Conservation (phyloP, 2,113 vertebrate genomes). For the Brachyistius frenatus region DNA sequence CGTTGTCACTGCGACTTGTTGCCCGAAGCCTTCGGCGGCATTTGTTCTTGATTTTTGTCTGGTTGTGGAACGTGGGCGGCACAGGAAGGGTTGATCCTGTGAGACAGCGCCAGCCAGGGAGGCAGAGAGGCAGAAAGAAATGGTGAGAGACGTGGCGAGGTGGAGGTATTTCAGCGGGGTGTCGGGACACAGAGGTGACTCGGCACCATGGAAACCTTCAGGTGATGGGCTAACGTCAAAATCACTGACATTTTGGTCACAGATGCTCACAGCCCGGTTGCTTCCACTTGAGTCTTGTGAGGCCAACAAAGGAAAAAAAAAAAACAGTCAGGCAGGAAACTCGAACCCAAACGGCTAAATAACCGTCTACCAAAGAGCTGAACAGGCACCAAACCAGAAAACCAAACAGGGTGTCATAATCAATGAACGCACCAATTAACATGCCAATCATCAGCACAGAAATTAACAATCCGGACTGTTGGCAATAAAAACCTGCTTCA, state of each 20-base stretch:
- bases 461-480: background rate
- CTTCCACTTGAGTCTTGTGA: no score
- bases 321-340: background rate
- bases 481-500: background rate
- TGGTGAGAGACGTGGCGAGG: no score
- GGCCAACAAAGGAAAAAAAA: no score
- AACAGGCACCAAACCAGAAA: background rate
- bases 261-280: background rate
- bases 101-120: conserved; percentile 4
- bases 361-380: background rate
- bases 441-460: background rate
- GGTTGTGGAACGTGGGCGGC: background rate
- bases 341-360: background rate
- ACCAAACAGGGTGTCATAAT: background rate
- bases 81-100: conserved; percentile 3
- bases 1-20: conserved; percentile 21
- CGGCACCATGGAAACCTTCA: background rate
- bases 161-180: background rate
- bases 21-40: conserved; percentile 17
- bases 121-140: background rate
- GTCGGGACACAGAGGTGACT: background rate
- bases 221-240: background rate
- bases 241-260: background rate
- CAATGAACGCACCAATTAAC: background rate
- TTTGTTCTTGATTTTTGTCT: background rate